These are phyloP conservation scores for Thermophis baileyi DNA, from an alignment of 2,113 vertebrate species.

Conservation along the genomic window DNA sequence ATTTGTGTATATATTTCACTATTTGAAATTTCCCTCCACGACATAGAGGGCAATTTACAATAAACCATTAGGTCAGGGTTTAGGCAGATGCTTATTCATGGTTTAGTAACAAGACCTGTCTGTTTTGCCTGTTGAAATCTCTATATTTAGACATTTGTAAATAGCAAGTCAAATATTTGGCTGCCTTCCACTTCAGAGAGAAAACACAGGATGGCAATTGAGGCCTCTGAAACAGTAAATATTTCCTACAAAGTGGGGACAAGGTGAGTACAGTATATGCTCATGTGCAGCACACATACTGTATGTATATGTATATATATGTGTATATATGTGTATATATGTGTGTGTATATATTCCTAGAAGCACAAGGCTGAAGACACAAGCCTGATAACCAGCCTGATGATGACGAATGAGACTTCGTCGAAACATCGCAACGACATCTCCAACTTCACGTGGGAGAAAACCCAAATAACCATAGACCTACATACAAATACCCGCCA, in stretches of 20 bases:
- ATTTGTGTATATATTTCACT: slow-evolving; percentile 34
- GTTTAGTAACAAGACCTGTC: slow-evolving; percentile 76
- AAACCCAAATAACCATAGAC: too few relatives aligned
- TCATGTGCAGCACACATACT: not conserved
- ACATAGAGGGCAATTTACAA: slow-evolving; percentile 72
- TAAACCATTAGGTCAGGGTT: slow-evolving; percentile 71
- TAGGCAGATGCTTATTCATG: slow-evolving; percentile 77
- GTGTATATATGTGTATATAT: too few relatives aligned
- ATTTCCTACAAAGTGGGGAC: slow-evolving; percentile 15
- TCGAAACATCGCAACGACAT: too few relatives aligned
- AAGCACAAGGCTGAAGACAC: too few relatives aligned
- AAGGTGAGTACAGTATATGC: not conserved
- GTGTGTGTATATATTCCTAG: too few relatives aligned
- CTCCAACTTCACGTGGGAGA: too few relatives aligned
- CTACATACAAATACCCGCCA: too few relatives aligned
- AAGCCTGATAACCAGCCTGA: too few relatives aligned
- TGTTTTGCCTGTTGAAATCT: slow-evolving; percentile 78
- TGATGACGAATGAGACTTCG: too few relatives aligned
- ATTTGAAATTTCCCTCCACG: slow-evolving; percentile 60
- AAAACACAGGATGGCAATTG: slow-evolving; percentile 67
- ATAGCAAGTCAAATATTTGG: slow-evolving; percentile 76
- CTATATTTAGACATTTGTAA: slow-evolving; percentile 78
- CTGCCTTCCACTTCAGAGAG: slow-evolving; percentile 74
- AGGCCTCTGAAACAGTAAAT: slow-evolving; percentile 43
- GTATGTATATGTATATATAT: too few relatives aligned